A percentile compares a stretch with the other conserved stretches of the same genome.
phyloP scores from a whole-genome alignment of 2,113 vertebrate species.

The Nestor notabilis region DNA sequence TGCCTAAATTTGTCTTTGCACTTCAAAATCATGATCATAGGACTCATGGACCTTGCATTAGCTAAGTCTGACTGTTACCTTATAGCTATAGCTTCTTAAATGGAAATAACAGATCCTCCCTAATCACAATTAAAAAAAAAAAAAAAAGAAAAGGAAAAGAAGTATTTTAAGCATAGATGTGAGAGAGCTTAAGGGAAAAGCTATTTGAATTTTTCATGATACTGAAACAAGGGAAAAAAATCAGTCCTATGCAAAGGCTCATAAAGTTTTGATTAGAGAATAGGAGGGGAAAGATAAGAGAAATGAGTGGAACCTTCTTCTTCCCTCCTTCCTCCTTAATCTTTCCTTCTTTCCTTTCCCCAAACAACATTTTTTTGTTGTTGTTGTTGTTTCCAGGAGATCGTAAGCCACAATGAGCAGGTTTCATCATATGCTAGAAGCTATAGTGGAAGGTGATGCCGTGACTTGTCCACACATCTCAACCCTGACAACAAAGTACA shows the following conservation, averaged over 20 bases:
- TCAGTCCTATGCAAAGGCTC: not conserved
- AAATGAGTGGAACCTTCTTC: not conserved
- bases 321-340: not conserved
- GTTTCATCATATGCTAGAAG: not conserved
- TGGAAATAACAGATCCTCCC: not conserved
- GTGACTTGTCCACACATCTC: accelerated
- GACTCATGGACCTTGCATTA: not conserved
- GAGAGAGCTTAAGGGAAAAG: not conserved
- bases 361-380: not conserved
- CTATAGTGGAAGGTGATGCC: not conserved
- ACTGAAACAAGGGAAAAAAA: not conserved
- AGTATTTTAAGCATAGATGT: not conserved
- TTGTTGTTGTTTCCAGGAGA: not conserved
- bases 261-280: not conserved
- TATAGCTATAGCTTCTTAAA: not conserved
- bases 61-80: not conserved
- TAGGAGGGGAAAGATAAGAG: not conserved
- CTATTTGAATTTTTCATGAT: not conserved
- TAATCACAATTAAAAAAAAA: not conserved
- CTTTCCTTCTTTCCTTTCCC: not conserved
- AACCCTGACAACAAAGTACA: not conserved
- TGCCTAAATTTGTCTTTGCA: not conserved
- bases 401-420: not conserved
- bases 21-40: not conserved
- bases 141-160: not conserved